Evolutionary conservation across 2,113 vertebrate genomes (phyloP).

Genomic region (Loxodonta africana): DNA sequence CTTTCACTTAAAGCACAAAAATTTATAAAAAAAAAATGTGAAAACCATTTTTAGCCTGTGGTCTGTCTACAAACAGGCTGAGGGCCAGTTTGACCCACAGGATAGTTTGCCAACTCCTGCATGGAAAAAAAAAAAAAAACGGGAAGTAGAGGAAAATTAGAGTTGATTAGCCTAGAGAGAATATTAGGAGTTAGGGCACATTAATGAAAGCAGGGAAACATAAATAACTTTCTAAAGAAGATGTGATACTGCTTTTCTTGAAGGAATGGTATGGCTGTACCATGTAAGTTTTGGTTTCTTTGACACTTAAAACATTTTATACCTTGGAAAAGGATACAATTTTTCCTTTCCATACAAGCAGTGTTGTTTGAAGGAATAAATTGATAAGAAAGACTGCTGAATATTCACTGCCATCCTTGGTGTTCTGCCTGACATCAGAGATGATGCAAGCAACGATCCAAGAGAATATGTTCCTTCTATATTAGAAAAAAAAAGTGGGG

Average conservation of each 20-base stretch:
- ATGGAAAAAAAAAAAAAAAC: background rate
- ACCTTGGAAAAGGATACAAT: background rate
- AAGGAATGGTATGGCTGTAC: background rate
- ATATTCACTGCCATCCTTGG: background rate
- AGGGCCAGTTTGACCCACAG: background rate
- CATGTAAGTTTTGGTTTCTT: background rate
- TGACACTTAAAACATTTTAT: constrained; percentile 22
- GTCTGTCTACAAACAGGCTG: background rate
- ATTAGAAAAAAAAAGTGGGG: background rate
- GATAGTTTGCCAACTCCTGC: background rate
- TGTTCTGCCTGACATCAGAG: background rate
- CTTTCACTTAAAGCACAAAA: no score
- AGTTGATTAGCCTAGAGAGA: background rate
- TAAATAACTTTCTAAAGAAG: constrained; percentile 21
- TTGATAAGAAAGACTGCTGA: background rate
- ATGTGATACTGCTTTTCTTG: background rate
- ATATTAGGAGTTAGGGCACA: background rate
- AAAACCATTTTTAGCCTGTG: background rate
- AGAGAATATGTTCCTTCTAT: background rate
- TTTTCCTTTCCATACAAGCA: background rate
- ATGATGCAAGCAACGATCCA: background rate
- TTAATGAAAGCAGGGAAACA: constrained; percentile 17
- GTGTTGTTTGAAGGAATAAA: background rate
- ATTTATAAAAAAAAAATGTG: background rate
- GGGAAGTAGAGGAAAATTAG: background rate